Percentiles rank a stretch among this genome's conserved stretches.
Conservation (phyloP, 2,113 vertebrate species). For the Orthonyx spaldingii region DNA sequence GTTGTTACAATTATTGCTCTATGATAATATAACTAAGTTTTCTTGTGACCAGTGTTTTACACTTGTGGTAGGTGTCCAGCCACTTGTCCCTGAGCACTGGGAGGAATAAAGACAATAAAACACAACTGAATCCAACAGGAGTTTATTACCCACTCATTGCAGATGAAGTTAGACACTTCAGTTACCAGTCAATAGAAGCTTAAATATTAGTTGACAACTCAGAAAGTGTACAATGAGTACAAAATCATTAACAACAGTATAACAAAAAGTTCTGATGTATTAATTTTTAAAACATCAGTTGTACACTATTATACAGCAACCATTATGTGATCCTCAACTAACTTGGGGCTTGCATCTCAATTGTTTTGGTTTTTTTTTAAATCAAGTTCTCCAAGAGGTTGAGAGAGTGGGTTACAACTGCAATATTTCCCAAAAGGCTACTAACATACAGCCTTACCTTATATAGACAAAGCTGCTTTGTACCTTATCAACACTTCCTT, state of each 20-base stretch:
- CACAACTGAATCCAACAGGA: constrained; percentile 7
- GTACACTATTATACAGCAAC: background rate
- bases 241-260: background rate
- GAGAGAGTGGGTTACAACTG: background rate
- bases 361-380: background rate
- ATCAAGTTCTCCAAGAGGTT: background rate
- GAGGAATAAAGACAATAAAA: background rate
- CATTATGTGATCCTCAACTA: background rate
- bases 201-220: constrained; percentile 40
- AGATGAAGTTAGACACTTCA: constrained; percentile 38
- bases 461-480: background rate
- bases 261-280: background rate
- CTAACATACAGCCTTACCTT: background rate
- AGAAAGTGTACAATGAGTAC: constrained; percentile 13
- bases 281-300: background rate
- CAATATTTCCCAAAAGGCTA: background rate
- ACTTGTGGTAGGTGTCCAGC: background rate
- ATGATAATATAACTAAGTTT: background rate
- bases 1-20: background rate
- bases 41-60: background rate
- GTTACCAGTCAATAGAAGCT: background rate
- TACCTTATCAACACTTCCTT: background rate
- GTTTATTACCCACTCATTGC: constrained; percentile 51
- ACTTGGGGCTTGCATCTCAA: background rate
- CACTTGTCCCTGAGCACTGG: background rate